These are phyloP conservation scores for Poliocrania exsul DNA, from an alignment of 2,797 vertebrate genomes.

Conservation along the genomic window DNA sequence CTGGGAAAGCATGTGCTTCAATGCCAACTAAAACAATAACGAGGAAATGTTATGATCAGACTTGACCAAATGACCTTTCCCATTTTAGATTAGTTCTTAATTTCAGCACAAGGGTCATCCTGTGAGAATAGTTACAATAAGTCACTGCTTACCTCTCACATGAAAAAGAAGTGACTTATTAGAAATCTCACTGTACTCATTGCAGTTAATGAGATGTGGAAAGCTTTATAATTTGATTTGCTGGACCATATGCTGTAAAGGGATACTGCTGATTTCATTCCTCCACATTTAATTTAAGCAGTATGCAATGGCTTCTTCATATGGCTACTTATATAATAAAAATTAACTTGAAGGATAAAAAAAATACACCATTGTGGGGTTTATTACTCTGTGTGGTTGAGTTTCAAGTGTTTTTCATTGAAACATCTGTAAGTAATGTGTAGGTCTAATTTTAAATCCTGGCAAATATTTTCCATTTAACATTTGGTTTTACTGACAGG, in stretches of 20 bases:
- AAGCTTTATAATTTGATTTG: slow-evolving; percentile 89
- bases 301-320: slow-evolving; percentile 86
- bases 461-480: slow-evolving; percentile 85
- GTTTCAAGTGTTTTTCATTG: slow-evolving; percentile 83
- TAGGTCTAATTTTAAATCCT: slow-evolving; percentile 85
- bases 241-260: slow-evolving; percentile 85
- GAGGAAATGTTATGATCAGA: slow-evolving; percentile 81
- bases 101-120: slow-evolving; percentile 79
- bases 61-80: slow-evolving; percentile 83
- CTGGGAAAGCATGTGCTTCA: slow-evolving; percentile 77
- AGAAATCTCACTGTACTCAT: slow-evolving; percentile 83
- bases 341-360: slow-evolving; percentile 87
- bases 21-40: slow-evolving; percentile 82
- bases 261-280: slow-evolving; percentile 86
- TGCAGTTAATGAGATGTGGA: slow-evolving; percentile 88
- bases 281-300: slow-evolving; percentile 87
- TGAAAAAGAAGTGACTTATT: slow-evolving; percentile 85
- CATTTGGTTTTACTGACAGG: slow-evolving; percentile 80
- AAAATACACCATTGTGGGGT: slow-evolving; percentile 88
- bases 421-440: slow-evolving; percentile 94
- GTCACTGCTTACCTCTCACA: slow-evolving; percentile 81
- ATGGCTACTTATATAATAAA: slow-evolving; percentile 90
- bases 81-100: slow-evolving; percentile 83
- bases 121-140: slow-evolving; percentile 80
- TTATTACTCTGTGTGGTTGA: slow-evolving; percentile 92